Evolutionary conservation across 1,140 invertebrate genomes (phyloP), one percentile per base, ranked within the genome.

Genomic region (Drosophila serrata): DNA sequence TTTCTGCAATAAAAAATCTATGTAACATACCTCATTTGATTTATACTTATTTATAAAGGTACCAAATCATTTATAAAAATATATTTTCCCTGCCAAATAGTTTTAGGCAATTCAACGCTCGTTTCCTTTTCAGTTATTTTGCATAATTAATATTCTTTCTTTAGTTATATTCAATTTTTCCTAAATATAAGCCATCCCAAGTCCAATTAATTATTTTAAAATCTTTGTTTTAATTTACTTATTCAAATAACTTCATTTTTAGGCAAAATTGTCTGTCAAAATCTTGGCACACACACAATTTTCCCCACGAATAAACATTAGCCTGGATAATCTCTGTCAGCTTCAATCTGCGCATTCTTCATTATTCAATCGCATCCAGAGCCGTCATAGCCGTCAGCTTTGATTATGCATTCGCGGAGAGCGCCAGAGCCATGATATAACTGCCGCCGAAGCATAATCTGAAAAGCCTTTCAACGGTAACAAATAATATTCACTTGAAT

Each of bases 401-500:
- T 39, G 67, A 73, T 73, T 73, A 73, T 73, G 69, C 65, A 73
- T 17, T 59, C 51, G 37, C 37, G 12, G 55, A 63, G 61, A 58
- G 51, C 53, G 17, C 55, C 29, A 40, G 11, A 40, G 11, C 60
- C 73, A n/a, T 75, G 72, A 75, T 75, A 75, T 75, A 75, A 75
- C 73, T 51, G 53, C n/a, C 45, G 51, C 49, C 29, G 49, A 65
- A 31, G 73, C 73, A 75, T 75, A 75, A 75, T 75, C 72, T 75
- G 35, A 43, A 62, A 67, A 46, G 51, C 58, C 60, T 46, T 57
- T 76, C 61, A 68, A 77, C 62, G 74, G 73, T 77, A 75, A 87
- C 84, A 88, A 82, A 79, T 63, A 88, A 82, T 79, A 82, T 63
- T 81, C 62, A 74, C 62, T 64, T 72, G 57, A 53, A 79, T 88